Evolutionary conservation across 2,888 invertebrate species (phyloP).

Genomic region (Athalia rosae): DNA sequence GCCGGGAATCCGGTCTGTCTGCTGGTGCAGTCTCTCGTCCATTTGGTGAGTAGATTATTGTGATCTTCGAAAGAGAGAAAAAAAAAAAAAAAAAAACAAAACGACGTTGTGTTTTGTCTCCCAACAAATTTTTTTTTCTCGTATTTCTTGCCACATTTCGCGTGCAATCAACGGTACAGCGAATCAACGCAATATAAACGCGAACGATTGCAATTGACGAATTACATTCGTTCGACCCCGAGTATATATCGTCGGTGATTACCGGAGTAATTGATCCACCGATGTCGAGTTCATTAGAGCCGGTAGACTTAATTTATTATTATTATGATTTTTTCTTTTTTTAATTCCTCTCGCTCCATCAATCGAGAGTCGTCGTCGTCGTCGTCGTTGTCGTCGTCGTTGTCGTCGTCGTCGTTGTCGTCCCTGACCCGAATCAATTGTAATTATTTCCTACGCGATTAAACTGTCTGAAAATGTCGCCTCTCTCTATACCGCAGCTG

Average conservation of each 20-base stretch:
- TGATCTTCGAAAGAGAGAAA: too few species aligned
- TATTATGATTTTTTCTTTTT: not conserved
- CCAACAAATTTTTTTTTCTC: not conserved
- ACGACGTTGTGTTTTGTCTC: too few species aligned
- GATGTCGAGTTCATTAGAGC: not conserved
- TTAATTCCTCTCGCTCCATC: not conserved
- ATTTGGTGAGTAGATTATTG: conserved; percentile 79
- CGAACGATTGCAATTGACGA: too few species aligned
- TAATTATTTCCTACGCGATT: conserved; percentile 35
- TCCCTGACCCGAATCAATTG: conserved; percentile 31
- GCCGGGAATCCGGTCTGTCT: conserved; percentile 92
- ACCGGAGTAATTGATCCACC: conserved; percentile 28
- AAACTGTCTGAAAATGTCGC: conserved; percentile 7
- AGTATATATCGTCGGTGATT: conserved; percentile 10
- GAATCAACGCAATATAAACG: too few species aligned
- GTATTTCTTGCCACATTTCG: not conserved
- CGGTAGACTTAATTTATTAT: too few species aligned
- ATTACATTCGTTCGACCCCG: too few species aligned
- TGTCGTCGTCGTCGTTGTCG: not conserved
- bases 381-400: not conserved
- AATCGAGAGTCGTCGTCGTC: not conserved
- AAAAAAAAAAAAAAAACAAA: not conserved
- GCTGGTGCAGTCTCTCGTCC: conserved; percentile 88
- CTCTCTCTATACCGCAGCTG: not conserved
- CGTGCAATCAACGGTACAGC: too few species aligned